phyloP scores from a whole-genome alignment of 2,888 invertebrate genomes.

The Lasioglossum figueresi region DNA sequence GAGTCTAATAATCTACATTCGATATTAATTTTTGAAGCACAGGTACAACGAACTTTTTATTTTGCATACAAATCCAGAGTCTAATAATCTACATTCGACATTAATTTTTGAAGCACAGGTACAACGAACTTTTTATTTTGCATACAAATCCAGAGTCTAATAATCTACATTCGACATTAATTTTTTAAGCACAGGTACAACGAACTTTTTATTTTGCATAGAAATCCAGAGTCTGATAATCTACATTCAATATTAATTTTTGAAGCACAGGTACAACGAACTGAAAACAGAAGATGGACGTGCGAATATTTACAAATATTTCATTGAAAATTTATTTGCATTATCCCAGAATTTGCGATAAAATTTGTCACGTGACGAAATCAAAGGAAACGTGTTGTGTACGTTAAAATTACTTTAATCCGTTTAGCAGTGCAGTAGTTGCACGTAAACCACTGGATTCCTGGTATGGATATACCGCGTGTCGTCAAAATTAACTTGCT shows the following conservation, averaged over 20 bases:
- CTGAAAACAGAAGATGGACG: background rate
- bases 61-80: no score
- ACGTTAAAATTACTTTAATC: background rate
- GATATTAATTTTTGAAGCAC: background rate
- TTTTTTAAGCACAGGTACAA: no score
- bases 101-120: no score
- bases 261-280: background rate
- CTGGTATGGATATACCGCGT: slow-evolving; percentile 35
- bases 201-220: no score
- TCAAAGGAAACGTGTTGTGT: background rate
- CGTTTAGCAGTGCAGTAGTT: background rate
- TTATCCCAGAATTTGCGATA: background rate
- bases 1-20: background rate
- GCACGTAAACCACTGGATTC: slow-evolving; percentile 21
- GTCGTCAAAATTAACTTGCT: slow-evolving; percentile 59
- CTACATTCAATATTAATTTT: background rate
- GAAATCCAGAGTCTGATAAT: no score
- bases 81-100: no score
- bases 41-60: background rate
- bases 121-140: no score
- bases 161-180: no score
- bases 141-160: no score
- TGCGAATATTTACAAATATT: background rate
- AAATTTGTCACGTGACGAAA: background rate
- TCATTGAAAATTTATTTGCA: background rate